phyloP scores from a whole-genome alignment of 2,888 invertebrate species.

The Nemapogon koenigi region DNA sequence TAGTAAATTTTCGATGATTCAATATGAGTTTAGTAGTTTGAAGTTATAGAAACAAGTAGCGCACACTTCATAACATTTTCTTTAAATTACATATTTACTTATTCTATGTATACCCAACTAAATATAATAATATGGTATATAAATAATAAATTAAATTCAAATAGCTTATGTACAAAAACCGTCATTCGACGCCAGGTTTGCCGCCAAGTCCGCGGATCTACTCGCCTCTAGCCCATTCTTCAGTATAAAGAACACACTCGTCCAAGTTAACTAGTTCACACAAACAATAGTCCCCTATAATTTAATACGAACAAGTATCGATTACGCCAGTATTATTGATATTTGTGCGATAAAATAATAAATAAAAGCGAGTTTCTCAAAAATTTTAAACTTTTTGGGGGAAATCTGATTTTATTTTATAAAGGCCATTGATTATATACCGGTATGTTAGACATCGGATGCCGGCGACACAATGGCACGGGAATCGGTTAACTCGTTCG shows the following conservation, averaged over 20 bases:
- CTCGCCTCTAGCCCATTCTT: slow-evolving; percentile 24
- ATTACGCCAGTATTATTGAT: slow-evolving; percentile 20
- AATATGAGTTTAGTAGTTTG: too few species aligned
- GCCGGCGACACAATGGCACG: slow-evolving; percentile 27
- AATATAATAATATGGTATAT: slow-evolving; percentile 23
- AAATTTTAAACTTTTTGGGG: too few species aligned
- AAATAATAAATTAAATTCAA: slow-evolving; percentile 56
- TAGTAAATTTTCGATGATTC: too few species aligned
- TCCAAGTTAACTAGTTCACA: slow-evolving; percentile 27
- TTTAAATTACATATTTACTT: too few species aligned
- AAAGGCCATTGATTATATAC: slow-evolving; percentile 40
- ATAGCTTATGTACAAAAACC: slow-evolving; percentile 60
- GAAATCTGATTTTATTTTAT: slow-evolving; percentile 26
- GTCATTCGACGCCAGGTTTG: slow-evolving; percentile 31
- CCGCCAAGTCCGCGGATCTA: slow-evolving; percentile 21
- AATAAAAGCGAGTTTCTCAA: too few species aligned
- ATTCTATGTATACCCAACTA: background rate
- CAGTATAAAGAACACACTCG: slow-evolving; percentile 6
- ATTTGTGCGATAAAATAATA: too few species aligned
- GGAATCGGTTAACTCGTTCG: slow-evolving; percentile 22
- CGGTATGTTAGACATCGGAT: slow-evolving; percentile 28
- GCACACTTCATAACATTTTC: too few species aligned
- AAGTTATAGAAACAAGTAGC: too few species aligned
- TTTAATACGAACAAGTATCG: slow-evolving; percentile 22
- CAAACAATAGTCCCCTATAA: slow-evolving; percentile 37